These are phyloP conservation scores for Bos taurus DNA, from an alignment of 2,113 vertebrate species.

Conservation along the genomic window ARS-UCD2.0 NC_037328.1:90078001-90078500, in stretches of 20 bases:
- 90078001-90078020: neutral
- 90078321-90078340: neutral
- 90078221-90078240: neutral
- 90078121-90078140: neutral
- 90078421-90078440: neutral
- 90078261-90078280: neutral
- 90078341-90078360: neutral
- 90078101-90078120: neutral
- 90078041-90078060: neutral
- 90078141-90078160: neutral
- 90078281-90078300: neutral
- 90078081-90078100: neutral
- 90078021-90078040: neutral
- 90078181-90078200: neutral
- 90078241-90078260: neutral
- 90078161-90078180: neutral
- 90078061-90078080: neutral
- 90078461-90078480: neutral
- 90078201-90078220: neutral
- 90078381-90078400: neutral
- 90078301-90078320: neutral
- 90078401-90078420: neutral
- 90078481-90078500: neutral
- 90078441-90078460: neutral
- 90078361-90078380: neutral